Base-by-base conservation (phyloP, 1,140 invertebrate genomes). In the Sitodiplosis mosellana region DNA sequence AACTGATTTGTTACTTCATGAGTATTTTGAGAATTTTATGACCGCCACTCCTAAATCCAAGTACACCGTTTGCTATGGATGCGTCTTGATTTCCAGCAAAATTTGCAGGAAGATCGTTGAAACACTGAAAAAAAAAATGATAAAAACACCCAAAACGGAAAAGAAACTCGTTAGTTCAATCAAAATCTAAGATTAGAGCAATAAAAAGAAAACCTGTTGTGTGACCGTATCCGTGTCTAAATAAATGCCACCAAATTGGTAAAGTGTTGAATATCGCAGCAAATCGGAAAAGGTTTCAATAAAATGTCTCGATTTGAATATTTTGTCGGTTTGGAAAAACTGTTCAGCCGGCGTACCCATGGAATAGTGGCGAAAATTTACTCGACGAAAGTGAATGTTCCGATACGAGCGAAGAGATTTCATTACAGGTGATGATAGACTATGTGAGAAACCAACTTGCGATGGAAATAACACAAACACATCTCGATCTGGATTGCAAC, bases 271-370 rank as follows among this genome's bases (percentile, higher is more conserved):
- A n/a, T 40, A 42, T 33, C 47, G 37, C 22, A 48, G 21, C 41
- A 48, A 12, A 8, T 48, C 47, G 21, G 18, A 22, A 14, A 14
- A 33, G 20, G 41, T 37, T 2, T 6, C 49, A 65, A 54, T 2
- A 73, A 46, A 2, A 73, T 54, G 81, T 66, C 52, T 37, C 15
- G 65, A 68, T 54, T 68, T 40, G 53, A 75, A 71, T 1, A 84
- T 57, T 1, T 63, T 53, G 0, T 71, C 72, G n/a, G 61, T 68
- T 14, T 52, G 51, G 20, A 76, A 73, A 68, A 79, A 75, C 11
- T 69, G 45, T 38, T 80, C 70, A 1, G 83, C 59, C 0, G 78
- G 76, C 0, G 80, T 79, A 17, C 64, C 60, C 47, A 61, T 63
- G 0, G 74, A 63, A 52, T 80, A 81, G 2, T 65, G 68, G 34